Conservation (phyloP, 2,888 invertebrate genomes). For the Chrysolina oricalcia region DNA sequence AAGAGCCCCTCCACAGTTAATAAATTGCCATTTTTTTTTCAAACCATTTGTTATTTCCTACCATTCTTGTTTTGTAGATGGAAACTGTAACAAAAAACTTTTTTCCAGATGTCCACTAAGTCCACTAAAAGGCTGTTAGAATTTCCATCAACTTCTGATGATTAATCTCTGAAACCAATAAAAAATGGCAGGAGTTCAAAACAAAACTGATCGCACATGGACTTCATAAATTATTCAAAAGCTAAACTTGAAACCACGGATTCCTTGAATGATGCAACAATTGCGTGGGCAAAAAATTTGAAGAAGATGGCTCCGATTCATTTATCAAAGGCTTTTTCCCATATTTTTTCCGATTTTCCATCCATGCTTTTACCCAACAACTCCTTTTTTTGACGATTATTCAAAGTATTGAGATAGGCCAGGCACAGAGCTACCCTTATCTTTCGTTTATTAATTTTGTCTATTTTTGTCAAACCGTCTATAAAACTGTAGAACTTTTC, state of each 20-base stretch:
- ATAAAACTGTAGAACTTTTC: slow-evolving; percentile 1
- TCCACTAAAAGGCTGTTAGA: not conserved
- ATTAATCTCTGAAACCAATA: not conserved
- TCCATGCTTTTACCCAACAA: slow-evolving; percentile 15
- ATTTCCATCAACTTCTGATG: not conserved
- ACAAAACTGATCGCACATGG: not conserved
- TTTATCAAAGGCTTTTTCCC: slow-evolving; percentile 22
- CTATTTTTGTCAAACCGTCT: not conserved
- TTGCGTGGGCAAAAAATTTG: not conserved
- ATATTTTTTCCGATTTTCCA: slow-evolving; percentile 12
- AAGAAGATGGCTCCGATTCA: not conserved
- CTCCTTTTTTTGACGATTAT: not conserved
- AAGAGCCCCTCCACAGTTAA: slow-evolving; percentile 39
- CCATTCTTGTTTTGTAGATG: slow-evolving; percentile 8
- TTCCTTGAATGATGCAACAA: slow-evolving; percentile 7
- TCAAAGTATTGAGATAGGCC: no score
- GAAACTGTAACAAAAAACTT: slow-evolving; percentile 20
- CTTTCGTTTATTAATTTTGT: slow-evolving; percentile 7
- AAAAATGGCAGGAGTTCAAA: slow-evolving; percentile 2
- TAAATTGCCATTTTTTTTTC: slow-evolving; percentile 35
- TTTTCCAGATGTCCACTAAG: slow-evolving; percentile 1
- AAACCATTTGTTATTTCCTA: slow-evolving; percentile 16
- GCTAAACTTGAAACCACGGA: slow-evolving; percentile 6
- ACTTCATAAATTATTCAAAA: not conserved
- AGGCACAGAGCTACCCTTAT: not conserved